Evolutionary conservation across 30 jellyfish, hydroid and myxozoan genomes (phyloP).

Genomic region (Euphysa ruthae): DNA sequence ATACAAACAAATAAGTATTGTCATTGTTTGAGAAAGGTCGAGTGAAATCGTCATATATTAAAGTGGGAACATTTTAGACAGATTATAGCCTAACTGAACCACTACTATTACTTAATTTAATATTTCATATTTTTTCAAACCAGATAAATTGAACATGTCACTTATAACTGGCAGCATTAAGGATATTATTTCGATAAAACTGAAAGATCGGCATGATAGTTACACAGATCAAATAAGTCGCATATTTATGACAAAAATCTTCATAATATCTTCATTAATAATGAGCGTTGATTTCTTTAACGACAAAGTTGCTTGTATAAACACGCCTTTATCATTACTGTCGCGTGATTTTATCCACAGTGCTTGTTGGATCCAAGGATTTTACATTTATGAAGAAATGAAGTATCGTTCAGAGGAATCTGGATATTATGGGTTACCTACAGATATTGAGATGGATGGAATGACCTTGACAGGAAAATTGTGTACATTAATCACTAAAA

Average conservation of each 20-base stretch:
- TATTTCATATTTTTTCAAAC: too few relatives aligned
- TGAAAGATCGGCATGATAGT: slow-evolving; percentile 22
- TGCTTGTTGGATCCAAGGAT: slow-evolving; percentile 36
- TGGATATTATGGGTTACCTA: slow-evolving; percentile 23
- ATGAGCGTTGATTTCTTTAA: slow-evolving; percentile 33
- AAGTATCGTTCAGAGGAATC: slow-evolving; percentile 4
- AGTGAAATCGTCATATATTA: too few relatives aligned
- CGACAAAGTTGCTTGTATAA: slow-evolving; percentile 20
- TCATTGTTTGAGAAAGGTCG: too few relatives aligned
- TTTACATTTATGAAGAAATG: slow-evolving; percentile 17
- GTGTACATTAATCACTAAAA: neutral
- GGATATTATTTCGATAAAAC: slow-evolving; percentile 14
- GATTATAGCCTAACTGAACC: too few relatives aligned
- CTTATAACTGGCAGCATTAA: slow-evolving; percentile 24
- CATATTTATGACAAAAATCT: slow-evolving; percentile 21
- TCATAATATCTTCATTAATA: slow-evolving; percentile 18
- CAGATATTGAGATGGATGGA: slow-evolving; percentile 24
- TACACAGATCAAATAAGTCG: slow-evolving; percentile 27
- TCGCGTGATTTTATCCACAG: slow-evolving; percentile 21
- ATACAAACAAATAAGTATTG: too few relatives aligned
- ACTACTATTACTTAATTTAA: too few relatives aligned
- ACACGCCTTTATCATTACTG: neutral
- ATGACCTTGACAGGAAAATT: neutral
- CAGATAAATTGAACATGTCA: too few relatives aligned
- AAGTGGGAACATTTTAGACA: too few relatives aligned